A percentile compares a stretch with the other conserved stretches of the same genome.
Evolutionary conservation across 2,113 vertebrate species (phyloP).

Genomic region (Cephalophus harveyi): DNA sequence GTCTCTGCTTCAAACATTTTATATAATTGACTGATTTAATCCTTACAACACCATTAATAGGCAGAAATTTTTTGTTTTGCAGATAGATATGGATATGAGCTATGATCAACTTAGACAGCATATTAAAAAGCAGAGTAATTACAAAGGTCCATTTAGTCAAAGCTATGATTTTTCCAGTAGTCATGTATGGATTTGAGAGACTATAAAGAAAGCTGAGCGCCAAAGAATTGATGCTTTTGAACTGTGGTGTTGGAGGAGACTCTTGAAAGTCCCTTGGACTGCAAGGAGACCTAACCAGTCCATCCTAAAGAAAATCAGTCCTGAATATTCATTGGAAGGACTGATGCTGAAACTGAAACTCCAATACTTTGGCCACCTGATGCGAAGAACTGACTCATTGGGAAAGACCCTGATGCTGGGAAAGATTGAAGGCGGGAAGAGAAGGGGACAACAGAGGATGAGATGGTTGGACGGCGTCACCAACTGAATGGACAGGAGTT

Average conservation of each 20-base stretch:
- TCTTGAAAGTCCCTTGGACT: neutral
- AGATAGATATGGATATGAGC: neutral
- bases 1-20: neutral
- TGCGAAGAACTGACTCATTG: neutral
- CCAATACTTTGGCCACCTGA: neutral
- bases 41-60: neutral
- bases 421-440: neutral
- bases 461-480: neutral
- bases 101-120: neutral
- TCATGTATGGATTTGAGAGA: neutral
- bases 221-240: neutral
- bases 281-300: neutral
- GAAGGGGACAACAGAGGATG: neutral
- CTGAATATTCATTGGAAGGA: neutral
- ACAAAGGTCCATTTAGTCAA: neutral
- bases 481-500: neutral
- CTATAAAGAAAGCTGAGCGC: neutral
- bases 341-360: neutral
- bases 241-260: neutral
- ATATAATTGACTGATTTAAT: neutral
- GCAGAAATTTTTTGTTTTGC: neutral
- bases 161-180: neutral
- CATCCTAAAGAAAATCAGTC: neutral
- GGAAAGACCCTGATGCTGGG: neutral
- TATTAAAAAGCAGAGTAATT: neutral